phyloP scores from a whole-genome alignment of 1,140 invertebrate genomes.

The Formica selysi region DNA sequence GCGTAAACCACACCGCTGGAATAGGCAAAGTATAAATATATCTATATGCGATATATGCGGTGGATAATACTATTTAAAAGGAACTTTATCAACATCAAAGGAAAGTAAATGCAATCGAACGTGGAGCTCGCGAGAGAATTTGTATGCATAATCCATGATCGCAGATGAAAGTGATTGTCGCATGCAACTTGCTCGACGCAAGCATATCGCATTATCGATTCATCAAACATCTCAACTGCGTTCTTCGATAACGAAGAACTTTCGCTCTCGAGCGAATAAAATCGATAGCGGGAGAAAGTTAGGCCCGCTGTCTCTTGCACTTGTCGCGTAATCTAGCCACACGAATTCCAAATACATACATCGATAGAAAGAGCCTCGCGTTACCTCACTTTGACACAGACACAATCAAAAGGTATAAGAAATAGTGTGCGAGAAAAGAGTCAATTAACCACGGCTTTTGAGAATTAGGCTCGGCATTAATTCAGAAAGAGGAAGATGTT shows the following conservation, averaged over 20 bases:
- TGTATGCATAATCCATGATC: conserved; percentile 29
- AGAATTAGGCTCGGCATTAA: not conserved
- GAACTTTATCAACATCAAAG: not conserved
- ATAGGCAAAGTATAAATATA: not conserved
- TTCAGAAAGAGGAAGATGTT: not conserved
- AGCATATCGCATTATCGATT: conserved; percentile 53
- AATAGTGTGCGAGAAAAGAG: not conserved
- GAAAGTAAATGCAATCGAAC: not conserved
- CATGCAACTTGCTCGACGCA: conserved; percentile 10
- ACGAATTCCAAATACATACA: not conserved
- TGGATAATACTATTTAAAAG: not conserved
- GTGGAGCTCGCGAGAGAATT: not conserved
- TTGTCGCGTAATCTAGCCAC: conserved; percentile 48
- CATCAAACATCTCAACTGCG: conserved; percentile 44
- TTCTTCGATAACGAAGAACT: conserved; percentile 65
- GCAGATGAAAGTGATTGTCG: conserved; percentile 40
- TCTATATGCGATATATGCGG: not conserved
- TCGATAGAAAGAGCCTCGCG: not conserved
- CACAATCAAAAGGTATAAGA: not conserved
- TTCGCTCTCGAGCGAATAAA: conserved; percentile 66
- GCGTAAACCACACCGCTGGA: conserved; percentile 90
- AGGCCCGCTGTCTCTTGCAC: conserved; percentile 13
- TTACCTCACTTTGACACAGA: not conserved
- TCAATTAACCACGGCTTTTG: not conserved
- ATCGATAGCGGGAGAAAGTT: conserved; percentile 72